Base-by-base conservation (phyloP, 1,140 invertebrate genomes). In the Drosophila auraria region DNA sequence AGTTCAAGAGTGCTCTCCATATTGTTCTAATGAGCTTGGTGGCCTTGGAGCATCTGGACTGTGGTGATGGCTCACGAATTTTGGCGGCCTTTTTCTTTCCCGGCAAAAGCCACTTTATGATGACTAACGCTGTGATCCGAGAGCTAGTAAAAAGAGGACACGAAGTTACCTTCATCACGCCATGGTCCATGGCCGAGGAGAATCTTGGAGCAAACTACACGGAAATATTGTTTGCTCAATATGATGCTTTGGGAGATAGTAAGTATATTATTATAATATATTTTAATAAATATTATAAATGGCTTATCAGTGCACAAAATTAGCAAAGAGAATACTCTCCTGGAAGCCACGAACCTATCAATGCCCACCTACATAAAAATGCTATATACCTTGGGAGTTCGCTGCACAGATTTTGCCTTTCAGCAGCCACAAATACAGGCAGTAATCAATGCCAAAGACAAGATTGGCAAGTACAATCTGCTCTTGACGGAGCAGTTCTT, bases 401-500 rank as follows among this genome's bases (percentile, higher is more conserved):
- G 65, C 14, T 82, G 64, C 11, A 92, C 91, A 0, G 83, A 92
- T 49, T 82, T 87, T 56, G 91, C 87, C 4, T 82, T 94, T 6
- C 79, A 91, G 2, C 87, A 92, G 33, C 78, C 89, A 0, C 76
- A 90, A 60, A 71, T 94, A 0, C 81, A 93, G 76, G 61, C 91
- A 1, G 57, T 94, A 0, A 87, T 94, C 15, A 81, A 91, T 45
- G 80, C 70, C 27, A 76, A 75, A 5, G 61, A 93, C 36, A 90
- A 87, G 9, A 69, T 82, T 2, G 77, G 89, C n/a, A 82, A 93
- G 56, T 94, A 92, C 54, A 93, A 94, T 84, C 30, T 93, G 0
- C 77, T 94, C 0, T 65, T 94, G 20, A 73, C 82, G 0, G 93
- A 94, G 45, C 77, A 91, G 42, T 93, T 93, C 62, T 92, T 81